Conservation (phyloP, 2,797 vertebrate species). For the Orestias chungarensis region DNA sequence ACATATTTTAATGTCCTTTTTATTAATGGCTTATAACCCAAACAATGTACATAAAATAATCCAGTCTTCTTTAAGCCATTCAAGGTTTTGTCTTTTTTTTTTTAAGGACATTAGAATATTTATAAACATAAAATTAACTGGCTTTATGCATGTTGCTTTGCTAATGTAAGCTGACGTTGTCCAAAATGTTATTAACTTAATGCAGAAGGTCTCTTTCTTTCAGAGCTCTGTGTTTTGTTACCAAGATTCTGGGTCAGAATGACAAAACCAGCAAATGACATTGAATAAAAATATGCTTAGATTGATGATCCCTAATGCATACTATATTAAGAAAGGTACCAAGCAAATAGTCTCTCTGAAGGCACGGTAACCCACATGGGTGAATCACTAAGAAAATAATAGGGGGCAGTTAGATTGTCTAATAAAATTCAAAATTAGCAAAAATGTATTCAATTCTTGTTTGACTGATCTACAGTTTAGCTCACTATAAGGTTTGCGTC, state of each 20-base stretch:
- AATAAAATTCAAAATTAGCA: constrained; percentile 24
- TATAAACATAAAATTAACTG: neutral
- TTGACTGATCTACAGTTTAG: too few relatives aligned
- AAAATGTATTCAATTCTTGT: too few relatives aligned
- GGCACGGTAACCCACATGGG: constrained; percentile 27
- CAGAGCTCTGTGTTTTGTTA: constrained; percentile 21
- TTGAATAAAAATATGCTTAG: constrained; percentile 44
- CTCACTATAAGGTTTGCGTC: too few relatives aligned
- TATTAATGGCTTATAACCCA: neutral
- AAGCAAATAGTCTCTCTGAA: constrained; percentile 20
- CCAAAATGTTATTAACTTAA: constrained; percentile 6
- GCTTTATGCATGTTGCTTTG: neutral
- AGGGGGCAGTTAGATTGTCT: constrained; percentile 16
- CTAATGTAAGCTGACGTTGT: neutral
- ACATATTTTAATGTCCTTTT: neutral
- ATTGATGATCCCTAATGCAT: constrained; percentile 39
- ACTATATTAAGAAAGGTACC: constrained; percentile 32
- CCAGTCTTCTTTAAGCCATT: neutral
- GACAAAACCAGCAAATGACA: constrained; percentile 44
- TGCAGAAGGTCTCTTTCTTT: neutral
- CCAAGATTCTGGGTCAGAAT: constrained; percentile 47
- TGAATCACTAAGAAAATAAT: constrained; percentile 9
- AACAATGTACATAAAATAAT: neutral
- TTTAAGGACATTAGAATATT: neutral
- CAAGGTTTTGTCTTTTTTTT: neutral